Percentiles rank a stretch among this genome's conserved stretches.
Conservation (phyloP, 2,797 vertebrate species). For the Epinephelus awoara region DNA sequence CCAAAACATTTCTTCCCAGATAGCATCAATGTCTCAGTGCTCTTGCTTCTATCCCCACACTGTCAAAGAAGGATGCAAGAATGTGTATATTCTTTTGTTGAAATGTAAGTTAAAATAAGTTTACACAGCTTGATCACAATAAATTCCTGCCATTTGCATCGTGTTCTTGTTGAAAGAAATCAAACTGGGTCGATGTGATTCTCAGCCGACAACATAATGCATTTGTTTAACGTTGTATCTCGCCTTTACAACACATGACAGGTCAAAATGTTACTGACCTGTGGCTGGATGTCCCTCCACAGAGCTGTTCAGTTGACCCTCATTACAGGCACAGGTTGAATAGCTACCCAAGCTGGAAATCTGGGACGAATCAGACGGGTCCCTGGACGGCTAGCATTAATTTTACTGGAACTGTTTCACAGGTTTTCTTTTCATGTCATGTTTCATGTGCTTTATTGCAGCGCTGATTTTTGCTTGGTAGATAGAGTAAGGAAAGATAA, state of each 20-base stretch:
- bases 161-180: not conserved
- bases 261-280: constrained; percentile 60
- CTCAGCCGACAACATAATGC: not conserved
- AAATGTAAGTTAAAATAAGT: not conserved
- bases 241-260: constrained; percentile 27
- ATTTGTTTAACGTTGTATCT: constrained; percentile 14
- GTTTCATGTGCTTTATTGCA: constrained; percentile 16
- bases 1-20: not conserved
- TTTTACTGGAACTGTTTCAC: constrained; percentile 48
- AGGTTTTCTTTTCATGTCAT: constrained; percentile 17
- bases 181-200: not conserved
- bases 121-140: not conserved
- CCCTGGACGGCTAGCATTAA: constrained; percentile 54
- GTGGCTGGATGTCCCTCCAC: constrained; percentile 48
- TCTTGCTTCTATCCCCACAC: not conserved
- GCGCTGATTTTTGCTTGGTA: constrained; percentile 8
- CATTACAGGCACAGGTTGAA: constrained; percentile 59
- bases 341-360: constrained; percentile 57
- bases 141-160: not conserved
- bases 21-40: not conserved
- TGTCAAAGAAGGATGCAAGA: not conserved
- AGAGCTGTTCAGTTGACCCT: constrained; percentile 50
- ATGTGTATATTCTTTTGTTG: not conserved
- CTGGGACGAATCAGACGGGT: constrained; percentile 60
- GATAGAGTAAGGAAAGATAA: constrained; percentile 28